These are phyloP conservation scores for Peromyscus maniculatus DNA, from an alignment of 2,113 vertebrate species.

Conservation along the genomic window DNA sequence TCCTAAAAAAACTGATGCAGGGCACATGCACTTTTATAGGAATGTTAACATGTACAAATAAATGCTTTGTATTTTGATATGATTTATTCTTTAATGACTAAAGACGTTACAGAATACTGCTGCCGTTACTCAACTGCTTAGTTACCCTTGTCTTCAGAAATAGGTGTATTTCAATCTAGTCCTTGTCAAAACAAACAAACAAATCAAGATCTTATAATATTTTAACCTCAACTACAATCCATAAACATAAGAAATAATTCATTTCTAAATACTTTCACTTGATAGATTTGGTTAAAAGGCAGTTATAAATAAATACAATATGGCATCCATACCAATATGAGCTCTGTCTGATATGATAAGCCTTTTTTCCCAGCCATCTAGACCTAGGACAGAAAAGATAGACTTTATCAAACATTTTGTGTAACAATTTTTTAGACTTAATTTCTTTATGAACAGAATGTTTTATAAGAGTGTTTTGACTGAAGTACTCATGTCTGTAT, in stretches of 20 bases:
- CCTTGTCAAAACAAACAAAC: slow-evolving; percentile 5
- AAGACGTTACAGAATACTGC: not conserved
- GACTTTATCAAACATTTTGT: slow-evolving; percentile 14
- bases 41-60: not conserved
- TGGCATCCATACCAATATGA: slow-evolving; percentile 93
- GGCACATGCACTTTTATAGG: not conserved
- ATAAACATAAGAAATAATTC: slow-evolving; percentile 54
- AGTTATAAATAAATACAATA: slow-evolving; percentile 16
- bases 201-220: not conserved
- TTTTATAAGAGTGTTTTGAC: not conserved
- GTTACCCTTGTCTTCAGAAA: slow-evolving; percentile 20
- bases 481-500: not conserved
- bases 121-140: not conserved
- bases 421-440: slow-evolving; percentile 35
- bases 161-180: not conserved
- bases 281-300: not conserved
- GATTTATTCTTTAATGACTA: not conserved
- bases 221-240: slow-evolving; percentile 11
- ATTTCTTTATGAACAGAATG: slow-evolving; percentile 52
- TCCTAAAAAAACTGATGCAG: not conserved
- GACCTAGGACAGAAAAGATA: slow-evolving; percentile 86
- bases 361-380: slow-evolving; percentile 97
- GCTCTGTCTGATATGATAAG: slow-evolving; percentile 99
- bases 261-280: slow-evolving; percentile 10
- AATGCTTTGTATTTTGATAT: slow-evolving; percentile 17